These are phyloP conservation scores for Drosophila birchii DNA, from an alignment of 2,888 invertebrate species.

Conservation along the genomic window DNA sequence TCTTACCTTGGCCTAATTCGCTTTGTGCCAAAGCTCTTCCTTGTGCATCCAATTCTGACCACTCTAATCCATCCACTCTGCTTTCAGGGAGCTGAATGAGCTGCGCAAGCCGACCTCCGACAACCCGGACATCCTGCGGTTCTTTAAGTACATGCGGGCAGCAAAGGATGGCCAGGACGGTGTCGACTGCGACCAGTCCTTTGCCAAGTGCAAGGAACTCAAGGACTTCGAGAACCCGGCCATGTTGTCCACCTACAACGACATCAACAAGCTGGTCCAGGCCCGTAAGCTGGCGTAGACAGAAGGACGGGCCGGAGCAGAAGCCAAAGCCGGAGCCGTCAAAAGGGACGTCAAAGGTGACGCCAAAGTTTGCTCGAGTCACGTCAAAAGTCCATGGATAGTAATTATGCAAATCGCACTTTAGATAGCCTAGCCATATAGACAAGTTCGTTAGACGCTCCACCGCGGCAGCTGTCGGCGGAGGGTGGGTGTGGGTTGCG, in stretches of 20 bases:
- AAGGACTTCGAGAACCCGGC: conserved; percentile 90
- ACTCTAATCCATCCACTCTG: conserved; percentile 48
- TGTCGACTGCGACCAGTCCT: conserved; percentile 89
- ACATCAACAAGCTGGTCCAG: conserved; percentile 94
- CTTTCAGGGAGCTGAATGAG: conserved; percentile 92
- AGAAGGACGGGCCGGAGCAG: background rate
- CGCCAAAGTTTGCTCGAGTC: conserved; percentile 58
- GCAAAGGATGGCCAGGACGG: conserved; percentile 95
- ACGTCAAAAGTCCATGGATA: conserved; percentile 51
- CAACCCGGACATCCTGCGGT: conserved; percentile 93
- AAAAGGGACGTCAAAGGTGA: conserved; percentile 15
- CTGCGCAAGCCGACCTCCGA: conserved; percentile 93
- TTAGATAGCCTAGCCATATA: conserved; percentile 68
- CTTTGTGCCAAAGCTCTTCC: background rate
- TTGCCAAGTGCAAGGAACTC: conserved; percentile 88
- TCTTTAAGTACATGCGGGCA: conserved; percentile 96
- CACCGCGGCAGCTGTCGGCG: conserved; percentile 34
- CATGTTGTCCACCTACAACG: conserved; percentile 94
- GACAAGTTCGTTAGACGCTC: conserved; percentile 39
- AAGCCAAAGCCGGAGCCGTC: background rate
- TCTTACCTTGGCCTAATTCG: background rate
- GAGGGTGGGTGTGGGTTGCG: conserved; percentile 14
- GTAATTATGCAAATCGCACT: conserved; percentile 75
- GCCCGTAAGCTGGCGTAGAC: conserved; percentile 87
- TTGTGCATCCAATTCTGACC: background rate